Percentiles rank a stretch among this genome's conserved stretches.
These are phyloP conservation scores for Sisor rabdophorus DNA, from an alignment of 2,113 vertebrate species.

Conservation along the genomic window DNA sequence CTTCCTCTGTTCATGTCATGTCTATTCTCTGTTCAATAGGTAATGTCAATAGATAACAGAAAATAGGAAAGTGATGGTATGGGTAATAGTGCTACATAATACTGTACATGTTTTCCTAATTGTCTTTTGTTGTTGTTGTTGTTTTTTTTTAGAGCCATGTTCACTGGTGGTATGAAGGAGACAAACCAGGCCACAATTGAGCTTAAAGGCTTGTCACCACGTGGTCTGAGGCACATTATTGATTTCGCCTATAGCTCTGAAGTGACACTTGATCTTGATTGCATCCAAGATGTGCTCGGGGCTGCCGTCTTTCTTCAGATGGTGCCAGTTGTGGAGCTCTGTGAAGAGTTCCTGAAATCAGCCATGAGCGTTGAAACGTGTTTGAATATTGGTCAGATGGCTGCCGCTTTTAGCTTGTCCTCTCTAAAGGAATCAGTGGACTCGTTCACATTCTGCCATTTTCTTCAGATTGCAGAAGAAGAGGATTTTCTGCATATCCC, in stretches of 20 bases:
- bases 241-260: slow-evolving; percentile 96
- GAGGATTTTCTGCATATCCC: slow-evolving; percentile 96
- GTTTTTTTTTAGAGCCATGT: slow-evolving; percentile 93
- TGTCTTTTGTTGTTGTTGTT: not conserved
- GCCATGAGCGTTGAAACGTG: slow-evolving; percentile 98
- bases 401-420: slow-evolving; percentile 89
- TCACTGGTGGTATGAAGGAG: slow-evolving; percentile 95
- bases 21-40: no score
- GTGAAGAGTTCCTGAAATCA: slow-evolving; percentile 93
- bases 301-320: slow-evolving; percentile 97
- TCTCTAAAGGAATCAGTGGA: slow-evolving; percentile 93
- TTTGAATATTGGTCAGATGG: slow-evolving; percentile 95
- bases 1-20: not conserved
- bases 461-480: slow-evolving; percentile 90
- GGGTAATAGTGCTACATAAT: not conserved
- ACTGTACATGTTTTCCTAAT: not conserved
- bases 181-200: slow-evolving; percentile 87
- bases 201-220: slow-evolving; percentile 87
- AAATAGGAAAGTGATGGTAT: not conserved
- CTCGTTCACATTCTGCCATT: slow-evolving; percentile 89
- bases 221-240: slow-evolving; percentile 90
- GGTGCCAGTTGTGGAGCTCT: slow-evolving; percentile 92
- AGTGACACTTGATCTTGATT: slow-evolving; percentile 92
- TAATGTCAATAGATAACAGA: not conserved
- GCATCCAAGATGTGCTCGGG: slow-evolving; percentile 94